phyloP scores from a whole-genome alignment of 2,113 vertebrate genomes.

The Casuarius casuarius region DNA sequence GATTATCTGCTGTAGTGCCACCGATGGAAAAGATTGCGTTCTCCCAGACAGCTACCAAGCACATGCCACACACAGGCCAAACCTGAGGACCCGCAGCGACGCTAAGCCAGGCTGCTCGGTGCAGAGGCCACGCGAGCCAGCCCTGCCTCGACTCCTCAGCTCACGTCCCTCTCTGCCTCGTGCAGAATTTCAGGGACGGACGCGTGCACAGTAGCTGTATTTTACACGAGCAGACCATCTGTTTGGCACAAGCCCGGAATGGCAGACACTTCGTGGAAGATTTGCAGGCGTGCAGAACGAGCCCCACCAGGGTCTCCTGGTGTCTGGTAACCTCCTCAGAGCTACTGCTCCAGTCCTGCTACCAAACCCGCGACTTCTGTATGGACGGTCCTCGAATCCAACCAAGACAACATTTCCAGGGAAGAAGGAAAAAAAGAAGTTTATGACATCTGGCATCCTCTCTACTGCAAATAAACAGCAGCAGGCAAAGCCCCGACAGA shows the following conservation, averaged over 20 bases:
- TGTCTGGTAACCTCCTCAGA: not conserved
- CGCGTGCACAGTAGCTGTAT: fast-evolving
- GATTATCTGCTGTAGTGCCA: not conserved
- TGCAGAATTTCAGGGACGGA: not conserved
- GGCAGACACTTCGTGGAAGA: not conserved
- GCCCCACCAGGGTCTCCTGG: not conserved
- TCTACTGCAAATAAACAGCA: not conserved
- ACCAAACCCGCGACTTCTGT: not conserved
- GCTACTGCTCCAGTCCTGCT: not conserved
- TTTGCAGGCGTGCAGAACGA: fast-evolving
- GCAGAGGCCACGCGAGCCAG: fast-evolving
- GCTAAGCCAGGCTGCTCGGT: fast-evolving
- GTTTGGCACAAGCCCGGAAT: not conserved
- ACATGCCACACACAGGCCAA: fast-evolving
- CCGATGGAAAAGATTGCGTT: not conserved
- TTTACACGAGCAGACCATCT: not conserved
- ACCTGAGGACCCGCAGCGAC: fast-evolving
- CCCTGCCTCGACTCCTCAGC: not conserved
- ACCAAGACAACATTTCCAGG: not conserved
- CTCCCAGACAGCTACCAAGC: not conserved
- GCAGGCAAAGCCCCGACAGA: not conserved
- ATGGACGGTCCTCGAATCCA: not conserved
- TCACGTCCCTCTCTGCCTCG: not conserved
- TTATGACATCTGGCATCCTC: not conserved
- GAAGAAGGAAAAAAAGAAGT: not conserved